A percentile compares a stretch with the other conserved stretches of the same genome.
phyloP scores from a whole-genome alignment of 2,888 invertebrate species.

The Pharmacophagus antenor region DNA sequence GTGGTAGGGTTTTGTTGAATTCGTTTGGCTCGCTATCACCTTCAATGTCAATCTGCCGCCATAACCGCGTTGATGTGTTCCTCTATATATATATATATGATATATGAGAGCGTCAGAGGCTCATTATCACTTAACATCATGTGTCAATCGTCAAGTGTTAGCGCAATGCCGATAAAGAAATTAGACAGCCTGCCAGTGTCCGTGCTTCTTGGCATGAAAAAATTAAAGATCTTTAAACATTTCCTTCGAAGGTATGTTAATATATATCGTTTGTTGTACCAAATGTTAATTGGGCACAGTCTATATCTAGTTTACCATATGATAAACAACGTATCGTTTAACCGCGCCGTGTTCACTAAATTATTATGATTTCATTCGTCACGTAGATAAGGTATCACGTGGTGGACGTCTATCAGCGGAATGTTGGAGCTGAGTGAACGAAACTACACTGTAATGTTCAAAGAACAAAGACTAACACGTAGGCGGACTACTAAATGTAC shows the following conservation, averaged over 20 bases:
- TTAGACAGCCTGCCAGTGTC: not conserved
- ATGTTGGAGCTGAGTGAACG: slow-evolving; percentile 32
- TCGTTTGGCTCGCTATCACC: not conserved
- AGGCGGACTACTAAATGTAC: slow-evolving; percentile 46
- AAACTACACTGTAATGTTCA: slow-evolving; percentile 40
- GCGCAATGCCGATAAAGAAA: not conserved
- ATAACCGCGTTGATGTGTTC: not conserved
- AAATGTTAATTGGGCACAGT: not conserved
- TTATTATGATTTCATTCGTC: slow-evolving; percentile 11
- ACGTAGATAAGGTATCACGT: slow-evolving; percentile 28
- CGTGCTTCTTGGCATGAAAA: not conserved
- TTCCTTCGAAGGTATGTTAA: not conserved
- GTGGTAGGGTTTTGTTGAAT: not conserved
- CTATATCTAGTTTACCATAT: not conserved
- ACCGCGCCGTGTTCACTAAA: not conserved
- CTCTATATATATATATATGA: not conserved
- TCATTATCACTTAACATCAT: not conserved
- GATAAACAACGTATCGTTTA: not conserved
- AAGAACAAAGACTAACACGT: slow-evolving; percentile 43
- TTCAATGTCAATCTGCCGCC: not conserved
- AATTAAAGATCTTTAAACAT: not conserved
- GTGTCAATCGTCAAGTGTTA: no score
- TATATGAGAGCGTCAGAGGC: no score
- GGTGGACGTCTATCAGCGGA: slow-evolving; percentile 22
- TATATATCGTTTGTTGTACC: not conserved